Conservation (phyloP, 2,113 vertebrate species). For the Coregonus clupeaformis region DNA sequence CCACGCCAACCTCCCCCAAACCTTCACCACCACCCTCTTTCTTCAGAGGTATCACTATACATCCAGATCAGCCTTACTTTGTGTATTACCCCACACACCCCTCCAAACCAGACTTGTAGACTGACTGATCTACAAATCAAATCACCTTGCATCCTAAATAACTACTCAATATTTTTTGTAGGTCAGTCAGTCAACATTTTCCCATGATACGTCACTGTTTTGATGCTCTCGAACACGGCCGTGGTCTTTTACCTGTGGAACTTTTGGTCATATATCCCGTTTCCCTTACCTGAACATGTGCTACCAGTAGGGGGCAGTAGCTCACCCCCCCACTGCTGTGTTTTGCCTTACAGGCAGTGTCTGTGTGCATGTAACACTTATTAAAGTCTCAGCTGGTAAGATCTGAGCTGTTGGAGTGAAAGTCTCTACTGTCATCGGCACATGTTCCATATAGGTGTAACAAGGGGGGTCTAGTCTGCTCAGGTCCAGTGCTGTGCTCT, state of each 20-base stretch:
- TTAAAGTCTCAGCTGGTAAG: neutral
- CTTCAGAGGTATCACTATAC: neutral
- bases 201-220: no score
- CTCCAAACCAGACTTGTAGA: no score
- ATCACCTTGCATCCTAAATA: no score
- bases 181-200: no score
- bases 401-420: neutral
- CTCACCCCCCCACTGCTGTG: slow-evolving; percentile 11
- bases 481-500: neutral
- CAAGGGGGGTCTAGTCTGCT: neutral
- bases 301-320: slow-evolving; percentile 33
- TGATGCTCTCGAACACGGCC: no score
- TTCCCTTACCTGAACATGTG: neutral
- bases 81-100: no score
- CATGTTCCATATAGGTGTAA: neutral
- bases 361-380: neutral
- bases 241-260: no score
- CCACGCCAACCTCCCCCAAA: slow-evolving; percentile 18
- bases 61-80: neutral
- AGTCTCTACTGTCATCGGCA: neutral
- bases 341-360: neutral
- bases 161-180: no score
- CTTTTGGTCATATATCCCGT: neutral
- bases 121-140: no score
- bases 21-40: slow-evolving; percentile 7